Base-by-base conservation (phyloP, 2,888 invertebrate species). In the Meloe dianella region DNA sequence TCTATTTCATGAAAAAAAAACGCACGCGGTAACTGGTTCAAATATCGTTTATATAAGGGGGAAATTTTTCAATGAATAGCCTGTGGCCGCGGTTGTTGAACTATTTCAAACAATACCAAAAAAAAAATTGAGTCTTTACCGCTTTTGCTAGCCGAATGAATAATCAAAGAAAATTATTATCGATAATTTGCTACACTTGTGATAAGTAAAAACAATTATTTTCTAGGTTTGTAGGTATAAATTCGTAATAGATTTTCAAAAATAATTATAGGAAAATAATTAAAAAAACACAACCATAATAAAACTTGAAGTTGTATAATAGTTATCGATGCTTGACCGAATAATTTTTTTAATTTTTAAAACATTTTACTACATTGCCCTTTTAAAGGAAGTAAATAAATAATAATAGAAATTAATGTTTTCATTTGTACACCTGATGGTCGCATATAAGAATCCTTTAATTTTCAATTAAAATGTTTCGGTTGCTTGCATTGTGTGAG, bases 391-490 rank as follows among this genome's bases (percentile, higher is more conserved):
- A 60, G 35, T 8, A 35, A 35, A 41, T 41, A 41, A 41, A 41
- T 41, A 41, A 41, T 41, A 12, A n/a, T 41, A 41, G 6, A 7
- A 41, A 38, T 14, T 38, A 14, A 38, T 38, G 12, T 12, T 27
- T 47, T 30, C 12, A 54, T 27, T 14, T 54, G 30, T 27, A 20
- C 47, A 51, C 32, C 51, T 24, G 41, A 60, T 60, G 20, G 24
- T 51, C 35, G 10, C 30, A 51, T 9, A 47, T n/a, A 41, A 9
- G 12, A 61, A 30, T 29, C 30, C 12, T 58, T 58, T 58, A 17
- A 35, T 58, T 58, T 58, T 58, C 58, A 58, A 47, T 58, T 58
- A 58, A 58, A 58, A 58, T 58, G 58, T 58, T 58, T 20, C 35
- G 58, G 58, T 58, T 58, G 58, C 58, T 58, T 58, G 30, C 58